A percentile compares a stretch with the other conserved stretches of the same genome.
phyloP scores from a whole-genome alignment of 2,113 vertebrate species.

The Bagarius yarrelli region DNA sequence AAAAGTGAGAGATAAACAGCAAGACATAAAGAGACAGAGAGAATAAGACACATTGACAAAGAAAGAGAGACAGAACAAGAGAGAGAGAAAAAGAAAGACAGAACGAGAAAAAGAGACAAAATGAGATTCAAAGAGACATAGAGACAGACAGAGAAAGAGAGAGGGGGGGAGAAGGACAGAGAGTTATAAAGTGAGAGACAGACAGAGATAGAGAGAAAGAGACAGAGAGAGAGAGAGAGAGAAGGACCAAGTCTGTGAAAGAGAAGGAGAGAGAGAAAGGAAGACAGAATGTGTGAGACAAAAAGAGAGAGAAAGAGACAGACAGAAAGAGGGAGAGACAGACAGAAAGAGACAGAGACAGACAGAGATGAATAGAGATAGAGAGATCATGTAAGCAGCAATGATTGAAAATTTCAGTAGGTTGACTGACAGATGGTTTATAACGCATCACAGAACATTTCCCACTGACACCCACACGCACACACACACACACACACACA shows the following conservation, averaged over 20 bases:
- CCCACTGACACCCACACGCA: constrained; percentile 6
- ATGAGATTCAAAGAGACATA: constrained; percentile 4
- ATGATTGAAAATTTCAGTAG: neutral
- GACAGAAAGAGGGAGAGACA: neutral
- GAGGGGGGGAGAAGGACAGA: too few species aligned
- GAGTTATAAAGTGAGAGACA: neutral
- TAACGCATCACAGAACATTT: constrained; percentile 22
- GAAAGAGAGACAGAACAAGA: neutral
- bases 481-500: too few species aligned
- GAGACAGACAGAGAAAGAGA: neutral
- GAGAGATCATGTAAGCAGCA: neutral
- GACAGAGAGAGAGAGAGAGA: neutral
- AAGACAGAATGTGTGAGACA: neutral
- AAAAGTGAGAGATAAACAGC: neutral
- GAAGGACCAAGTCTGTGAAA: neutral
- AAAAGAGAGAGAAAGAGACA: neutral
- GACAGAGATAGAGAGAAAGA: neutral
- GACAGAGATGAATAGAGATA: neutral
- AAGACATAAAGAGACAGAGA: neutral
- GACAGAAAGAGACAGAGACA: too few species aligned
- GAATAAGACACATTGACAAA: too few species aligned
- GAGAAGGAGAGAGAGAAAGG: too few species aligned
- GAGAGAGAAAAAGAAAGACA: neutral
- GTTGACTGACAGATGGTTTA: constrained; percentile 32
- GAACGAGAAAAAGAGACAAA: neutral